phyloP scores from a whole-genome alignment of 2,797 vertebrate species.

The Kryptopterus vitreolus region DNA sequence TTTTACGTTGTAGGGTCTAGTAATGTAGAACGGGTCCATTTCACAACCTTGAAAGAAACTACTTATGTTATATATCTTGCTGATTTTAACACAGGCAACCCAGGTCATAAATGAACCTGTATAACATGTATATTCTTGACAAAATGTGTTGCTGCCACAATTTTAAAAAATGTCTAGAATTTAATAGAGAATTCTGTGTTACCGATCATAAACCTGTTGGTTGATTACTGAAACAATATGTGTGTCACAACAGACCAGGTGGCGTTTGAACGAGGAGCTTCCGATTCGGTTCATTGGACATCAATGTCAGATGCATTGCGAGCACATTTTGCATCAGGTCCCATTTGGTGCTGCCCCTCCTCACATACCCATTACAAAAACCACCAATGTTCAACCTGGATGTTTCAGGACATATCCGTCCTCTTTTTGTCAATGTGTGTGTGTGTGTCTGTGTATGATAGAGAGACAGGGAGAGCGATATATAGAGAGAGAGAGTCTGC shows the following conservation, averaged over 20 bases:
- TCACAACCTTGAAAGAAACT: not conserved
- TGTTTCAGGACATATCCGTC: slow-evolving; percentile 32
- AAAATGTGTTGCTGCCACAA: not conserved
- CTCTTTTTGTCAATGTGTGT: slow-evolving; percentile 8
- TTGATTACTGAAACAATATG: not conserved
- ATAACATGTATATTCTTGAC: not conserved
- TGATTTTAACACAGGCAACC: not conserved
- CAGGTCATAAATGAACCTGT: not conserved
- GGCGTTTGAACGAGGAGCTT: not conserved
- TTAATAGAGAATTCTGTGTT: not conserved
- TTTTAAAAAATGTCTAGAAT: too few relatives aligned
- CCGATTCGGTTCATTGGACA: not conserved
- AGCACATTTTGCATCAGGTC: slow-evolving; percentile 1
- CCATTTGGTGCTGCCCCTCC: not conserved
- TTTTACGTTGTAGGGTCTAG: too few relatives aligned
- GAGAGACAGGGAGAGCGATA: not conserved
- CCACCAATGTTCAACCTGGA: not conserved
- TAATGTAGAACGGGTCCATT: not conserved
- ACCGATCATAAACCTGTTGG: not conserved
- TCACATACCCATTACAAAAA: not conserved
- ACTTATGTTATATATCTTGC: not conserved
- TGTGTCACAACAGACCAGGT: slow-evolving; percentile 6
- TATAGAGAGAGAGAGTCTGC: slow-evolving; percentile 6
- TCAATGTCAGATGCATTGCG: not conserved
- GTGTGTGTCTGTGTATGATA: too few relatives aligned